phyloP scores from a whole-genome alignment of 2,888 invertebrate genomes.

The Galeruca laticollis region DNA sequence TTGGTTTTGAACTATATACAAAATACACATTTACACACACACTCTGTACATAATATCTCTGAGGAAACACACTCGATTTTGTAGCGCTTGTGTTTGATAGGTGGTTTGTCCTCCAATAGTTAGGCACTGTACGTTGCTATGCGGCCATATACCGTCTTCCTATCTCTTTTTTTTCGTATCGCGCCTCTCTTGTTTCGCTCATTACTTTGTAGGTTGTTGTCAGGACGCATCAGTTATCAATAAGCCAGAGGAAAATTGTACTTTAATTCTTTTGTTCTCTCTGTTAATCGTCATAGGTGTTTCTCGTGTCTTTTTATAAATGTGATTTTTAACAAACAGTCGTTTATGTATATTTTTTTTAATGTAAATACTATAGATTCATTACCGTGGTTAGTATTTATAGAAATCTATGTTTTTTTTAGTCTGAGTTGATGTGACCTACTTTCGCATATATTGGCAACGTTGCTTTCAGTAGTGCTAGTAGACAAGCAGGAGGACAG shows the following conservation, averaged over 20 bases:
- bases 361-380: slow-evolving; percentile 14
- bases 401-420: slow-evolving; percentile 28
- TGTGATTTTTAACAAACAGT: slow-evolving; percentile 5
- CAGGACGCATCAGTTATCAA: slow-evolving; percentile 32
- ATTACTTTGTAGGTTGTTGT: slow-evolving; percentile 43
- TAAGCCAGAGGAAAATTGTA: slow-evolving; percentile 19
- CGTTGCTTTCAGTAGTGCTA: slow-evolving; percentile 31
- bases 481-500: slow-evolving; percentile 31
- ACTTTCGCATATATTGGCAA: slow-evolving; percentile 35
- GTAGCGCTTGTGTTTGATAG: slow-evolving; percentile 51
- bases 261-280: slow-evolving; percentile 20
- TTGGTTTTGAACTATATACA: slow-evolving; percentile 31
- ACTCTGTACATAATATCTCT: slow-evolving; percentile 37
- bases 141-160: slow-evolving; percentile 52
- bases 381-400: slow-evolving; percentile 26
- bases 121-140: slow-evolving; percentile 57
- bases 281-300: background rate
- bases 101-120: slow-evolving; percentile 54
- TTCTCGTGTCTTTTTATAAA: background rate
- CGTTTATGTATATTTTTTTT: slow-evolving; percentile 14
- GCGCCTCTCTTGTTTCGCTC: slow-evolving; percentile 44
- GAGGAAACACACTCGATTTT: slow-evolving; percentile 55
- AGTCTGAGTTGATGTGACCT: slow-evolving; percentile 30
- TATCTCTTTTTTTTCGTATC: slow-evolving; percentile 49
- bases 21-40: slow-evolving; percentile 3